phyloP scores from a whole-genome alignment of 2,113 vertebrate species.

The Herpetotheres cachinnans region DNA sequence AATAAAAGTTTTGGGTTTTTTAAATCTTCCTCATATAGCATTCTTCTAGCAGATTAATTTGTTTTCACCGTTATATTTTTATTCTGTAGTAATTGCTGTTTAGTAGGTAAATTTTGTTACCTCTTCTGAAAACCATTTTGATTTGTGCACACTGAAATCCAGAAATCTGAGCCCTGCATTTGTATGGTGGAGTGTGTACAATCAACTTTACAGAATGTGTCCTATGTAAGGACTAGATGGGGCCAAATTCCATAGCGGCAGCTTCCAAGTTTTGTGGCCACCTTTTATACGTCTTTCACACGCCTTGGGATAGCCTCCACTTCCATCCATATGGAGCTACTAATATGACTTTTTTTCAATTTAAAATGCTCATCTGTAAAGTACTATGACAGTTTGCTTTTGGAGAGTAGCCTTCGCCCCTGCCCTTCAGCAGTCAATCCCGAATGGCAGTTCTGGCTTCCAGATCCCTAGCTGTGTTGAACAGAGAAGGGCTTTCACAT shows the following conservation, averaged over 20 bases:
- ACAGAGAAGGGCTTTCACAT: not conserved
- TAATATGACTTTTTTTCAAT: not conserved
- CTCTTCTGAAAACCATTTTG: not conserved
- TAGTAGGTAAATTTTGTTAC: not conserved
- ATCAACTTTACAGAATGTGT: not conserved
- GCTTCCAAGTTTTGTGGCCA: not conserved
- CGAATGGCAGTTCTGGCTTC: not conserved
- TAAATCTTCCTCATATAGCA: not conserved
- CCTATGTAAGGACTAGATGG: not conserved
- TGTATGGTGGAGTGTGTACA: not conserved
- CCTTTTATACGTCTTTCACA: not conserved
- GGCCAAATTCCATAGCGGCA: not conserved
- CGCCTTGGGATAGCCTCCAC: not conserved
- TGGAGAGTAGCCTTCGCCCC: not conserved
- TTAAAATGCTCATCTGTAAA: not conserved
- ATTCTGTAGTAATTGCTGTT: not conserved
- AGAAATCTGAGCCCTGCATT: not conserved
- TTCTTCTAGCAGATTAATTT: not conserved
- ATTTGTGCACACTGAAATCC: not conserved
- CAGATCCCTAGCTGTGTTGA: not conserved
- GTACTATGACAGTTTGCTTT: not conserved
- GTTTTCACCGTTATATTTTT: not conserved
- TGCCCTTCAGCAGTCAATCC: not conserved
- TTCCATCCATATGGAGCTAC: not conserved
- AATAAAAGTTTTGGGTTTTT: not conserved